Conservation (phyloP, 2,797 vertebrate genomes). For the Melopsittacus undulatus region DNA sequence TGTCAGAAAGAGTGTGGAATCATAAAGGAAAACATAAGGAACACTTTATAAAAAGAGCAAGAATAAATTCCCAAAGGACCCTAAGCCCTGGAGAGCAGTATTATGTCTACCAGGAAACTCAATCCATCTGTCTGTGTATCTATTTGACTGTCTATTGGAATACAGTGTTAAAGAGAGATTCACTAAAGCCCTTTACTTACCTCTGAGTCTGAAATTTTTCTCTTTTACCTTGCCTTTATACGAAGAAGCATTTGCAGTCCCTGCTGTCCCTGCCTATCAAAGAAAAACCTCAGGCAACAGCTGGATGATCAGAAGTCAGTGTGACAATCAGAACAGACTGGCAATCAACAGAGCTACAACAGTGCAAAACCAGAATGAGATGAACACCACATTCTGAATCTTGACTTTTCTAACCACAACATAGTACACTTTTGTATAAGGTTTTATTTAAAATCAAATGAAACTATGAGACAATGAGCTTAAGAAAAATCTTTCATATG, state of each 20-base stretch:
- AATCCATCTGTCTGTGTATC: not conserved
- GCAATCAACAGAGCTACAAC: not conserved
- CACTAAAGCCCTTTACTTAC: not conserved
- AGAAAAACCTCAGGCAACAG: not conserved
- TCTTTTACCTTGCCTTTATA: not conserved
- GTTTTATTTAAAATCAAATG: slow-evolving; percentile 12
- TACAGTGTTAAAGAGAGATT: not conserved
- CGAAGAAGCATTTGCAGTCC: not conserved
- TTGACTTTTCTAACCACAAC: not conserved
- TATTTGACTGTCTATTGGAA: not conserved
- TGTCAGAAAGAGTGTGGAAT: not conserved
- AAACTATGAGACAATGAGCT: not conserved
- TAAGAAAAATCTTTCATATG: not conserved
- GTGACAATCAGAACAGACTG: not conserved
- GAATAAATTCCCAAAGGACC: not conserved
- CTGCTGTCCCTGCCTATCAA: not conserved
- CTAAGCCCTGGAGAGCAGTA: not conserved
- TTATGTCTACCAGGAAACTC: not conserved
- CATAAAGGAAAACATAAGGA: not conserved
- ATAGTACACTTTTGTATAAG: not conserved
- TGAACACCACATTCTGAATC: not conserved
- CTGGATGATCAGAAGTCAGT: slow-evolving; percentile 34
- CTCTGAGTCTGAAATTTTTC: not conserved
- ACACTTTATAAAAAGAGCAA: not conserved
- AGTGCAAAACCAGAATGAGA: not conserved